Conservation (phyloP, 2,113 vertebrate species). For the Pterocles burchelli region DNA sequence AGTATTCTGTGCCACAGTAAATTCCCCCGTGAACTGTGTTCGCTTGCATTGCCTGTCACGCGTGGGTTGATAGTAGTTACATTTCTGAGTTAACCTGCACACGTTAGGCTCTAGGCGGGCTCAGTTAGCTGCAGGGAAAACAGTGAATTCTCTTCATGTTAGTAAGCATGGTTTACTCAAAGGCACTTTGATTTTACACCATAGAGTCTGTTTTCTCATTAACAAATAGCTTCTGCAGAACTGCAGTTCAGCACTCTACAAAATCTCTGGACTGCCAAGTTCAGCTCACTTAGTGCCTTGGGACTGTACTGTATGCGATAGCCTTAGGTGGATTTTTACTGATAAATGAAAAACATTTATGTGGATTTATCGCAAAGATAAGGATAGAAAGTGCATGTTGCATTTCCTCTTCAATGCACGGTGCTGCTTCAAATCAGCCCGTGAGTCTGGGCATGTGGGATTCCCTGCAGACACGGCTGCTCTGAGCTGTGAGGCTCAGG, state of each 20-base stretch:
- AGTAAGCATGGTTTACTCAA: not conserved
- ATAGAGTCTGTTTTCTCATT: not conserved
- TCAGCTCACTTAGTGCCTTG: not conserved
- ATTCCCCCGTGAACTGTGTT: rapidly evolving
- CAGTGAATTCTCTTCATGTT: rapidly evolving
- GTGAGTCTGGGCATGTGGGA: not conserved
- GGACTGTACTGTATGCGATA: rapidly evolving
- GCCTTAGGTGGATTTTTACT: not conserved
- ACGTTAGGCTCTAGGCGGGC: not conserved
- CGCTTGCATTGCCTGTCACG: not conserved
- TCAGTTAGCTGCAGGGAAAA: not conserved
- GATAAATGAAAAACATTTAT: not conserved
- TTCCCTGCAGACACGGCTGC: not conserved
- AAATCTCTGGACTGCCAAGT: not conserved
- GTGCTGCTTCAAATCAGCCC: not conserved
- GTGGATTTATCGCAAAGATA: not conserved
- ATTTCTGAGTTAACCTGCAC: not conserved
- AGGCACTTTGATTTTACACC: rapidly evolving
- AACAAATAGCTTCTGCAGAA: not conserved
- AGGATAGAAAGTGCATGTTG: rapidly evolving
- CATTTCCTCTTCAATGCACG: not conserved
- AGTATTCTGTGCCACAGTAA: rapidly evolving
- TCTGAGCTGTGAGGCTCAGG: not conserved
- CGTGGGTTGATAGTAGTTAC: not conserved
- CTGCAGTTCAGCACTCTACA: not conserved